phyloP scores from a whole-genome alignment of 2,888 invertebrate species.

The Eilema sororculum region DNA sequence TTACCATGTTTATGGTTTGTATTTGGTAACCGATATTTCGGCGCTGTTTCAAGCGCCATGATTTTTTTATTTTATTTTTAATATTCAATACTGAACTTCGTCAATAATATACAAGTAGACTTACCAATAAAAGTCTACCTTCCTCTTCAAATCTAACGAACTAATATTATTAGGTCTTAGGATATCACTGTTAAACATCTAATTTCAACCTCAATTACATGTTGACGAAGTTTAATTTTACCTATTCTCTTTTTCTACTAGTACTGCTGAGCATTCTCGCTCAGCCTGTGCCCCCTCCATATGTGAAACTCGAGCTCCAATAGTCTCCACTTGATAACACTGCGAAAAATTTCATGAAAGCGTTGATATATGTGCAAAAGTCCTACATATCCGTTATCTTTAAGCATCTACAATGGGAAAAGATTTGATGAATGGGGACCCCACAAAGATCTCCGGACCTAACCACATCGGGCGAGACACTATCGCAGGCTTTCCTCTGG shows the following conservation, averaged over 20 bases:
- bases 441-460: neutral
- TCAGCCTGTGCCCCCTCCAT: slow-evolving; percentile 80
- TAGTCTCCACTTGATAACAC: slow-evolving; percentile 81
- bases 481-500: neutral
- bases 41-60: too few relatives aligned
- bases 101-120: too few relatives aligned
- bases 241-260: slow-evolving; percentile 76
- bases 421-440: neutral
- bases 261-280: slow-evolving; percentile 70
- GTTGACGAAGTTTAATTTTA: slow-evolving; percentile 32
- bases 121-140: too few relatives aligned
- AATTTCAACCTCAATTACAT: neutral
- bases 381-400: neutral
- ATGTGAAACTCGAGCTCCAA: slow-evolving; percentile 74
- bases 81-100: too few relatives aligned
- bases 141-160: too few relatives aligned
- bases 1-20: too few relatives aligned
- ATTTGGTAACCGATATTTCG: too few relatives aligned
- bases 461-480: neutral
- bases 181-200: neutral
- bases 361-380: too few relatives aligned
- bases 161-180: too few relatives aligned
- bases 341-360: slow-evolving; percentile 33
- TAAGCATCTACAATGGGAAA: too few relatives aligned
- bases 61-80: too few relatives aligned